A percentile compares a stretch with the other conserved stretches of the same genome.
These are phyloP conservation scores for Melanostoma scalare DNA, from an alignment of 2,888 invertebrate genomes.

Conservation along the genomic window DNA sequence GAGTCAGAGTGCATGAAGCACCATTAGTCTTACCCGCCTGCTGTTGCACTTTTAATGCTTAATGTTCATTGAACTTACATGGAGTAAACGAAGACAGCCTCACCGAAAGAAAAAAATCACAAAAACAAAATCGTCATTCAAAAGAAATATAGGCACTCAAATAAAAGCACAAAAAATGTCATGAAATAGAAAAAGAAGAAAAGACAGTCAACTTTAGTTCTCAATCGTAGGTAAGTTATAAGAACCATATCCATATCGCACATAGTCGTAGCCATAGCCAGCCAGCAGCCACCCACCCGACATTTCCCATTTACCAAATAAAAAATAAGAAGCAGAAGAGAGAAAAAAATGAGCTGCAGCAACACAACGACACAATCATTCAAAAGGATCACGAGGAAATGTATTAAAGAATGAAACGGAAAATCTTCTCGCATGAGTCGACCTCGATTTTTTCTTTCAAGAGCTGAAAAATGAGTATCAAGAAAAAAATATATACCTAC, in stretches of 20 bases:
- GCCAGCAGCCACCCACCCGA: slow-evolving; percentile 12
- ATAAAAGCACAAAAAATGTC: slow-evolving; percentile 47
- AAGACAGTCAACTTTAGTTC: slow-evolving; percentile 58
- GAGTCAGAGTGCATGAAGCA: slow-evolving; percentile 33
- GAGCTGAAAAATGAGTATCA: slow-evolving; percentile 64
- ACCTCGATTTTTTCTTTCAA: slow-evolving; percentile 66
- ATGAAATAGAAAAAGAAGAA: slow-evolving; percentile 43
- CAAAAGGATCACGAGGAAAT: slow-evolving; percentile 68
- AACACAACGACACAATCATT: slow-evolving; percentile 66
- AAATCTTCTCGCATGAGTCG: slow-evolving; percentile 70
- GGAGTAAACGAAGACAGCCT: slow-evolving; percentile 1
- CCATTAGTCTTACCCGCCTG: slow-evolving; percentile 55
- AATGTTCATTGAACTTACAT: slow-evolving; percentile 70
- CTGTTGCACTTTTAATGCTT: slow-evolving; percentile 56
- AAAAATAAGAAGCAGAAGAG: slow-evolving; percentile 28
- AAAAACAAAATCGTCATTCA: slow-evolving; percentile 30
- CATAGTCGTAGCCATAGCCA: neutral
- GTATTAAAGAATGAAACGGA: slow-evolving; percentile 69
- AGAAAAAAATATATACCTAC: slow-evolving; percentile 11
- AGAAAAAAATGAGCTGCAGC: slow-evolving; percentile 16
- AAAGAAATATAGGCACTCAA: slow-evolving; percentile 68
- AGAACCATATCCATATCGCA: slow-evolving; percentile 48
- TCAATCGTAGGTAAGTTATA: slow-evolving; percentile 66
- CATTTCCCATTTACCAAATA: slow-evolving; percentile 49
- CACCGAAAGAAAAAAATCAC: slow-evolving; percentile 13